Conservation (phyloP, 2,888 invertebrate genomes). For the Nomada goodeniana region DNA sequence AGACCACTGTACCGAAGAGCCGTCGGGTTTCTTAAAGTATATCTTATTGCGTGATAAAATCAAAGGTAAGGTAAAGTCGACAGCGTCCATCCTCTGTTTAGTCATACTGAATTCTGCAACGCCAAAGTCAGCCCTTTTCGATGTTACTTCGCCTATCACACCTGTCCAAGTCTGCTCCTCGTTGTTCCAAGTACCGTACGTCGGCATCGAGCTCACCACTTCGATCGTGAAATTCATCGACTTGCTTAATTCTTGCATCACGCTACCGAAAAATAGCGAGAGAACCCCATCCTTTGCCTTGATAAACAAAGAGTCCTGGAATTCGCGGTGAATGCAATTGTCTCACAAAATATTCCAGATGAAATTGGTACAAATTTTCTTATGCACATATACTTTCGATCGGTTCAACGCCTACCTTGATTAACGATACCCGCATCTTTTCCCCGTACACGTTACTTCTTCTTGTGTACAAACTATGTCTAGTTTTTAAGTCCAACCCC, state of each 20-base stretch:
- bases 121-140: constrained; percentile 71
- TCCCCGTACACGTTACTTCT: constrained; percentile 69
- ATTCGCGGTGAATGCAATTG: neutral
- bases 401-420: constrained; percentile 63
- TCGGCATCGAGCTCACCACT: constrained; percentile 21
- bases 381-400: no score
- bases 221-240: constrained; percentile 74
- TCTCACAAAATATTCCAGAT: no score
- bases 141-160: constrained; percentile 69
- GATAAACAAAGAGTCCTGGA: constrained; percentile 55
- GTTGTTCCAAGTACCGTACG: constrained; percentile 69
- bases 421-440: constrained; percentile 66
- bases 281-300: constrained; percentile 54
- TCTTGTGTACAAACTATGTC: constrained; percentile 65
- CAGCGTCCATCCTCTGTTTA: constrained; percentile 57
- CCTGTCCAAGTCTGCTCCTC: constrained; percentile 72
- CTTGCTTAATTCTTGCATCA: constrained; percentile 70
- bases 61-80: constrained; percentile 78
- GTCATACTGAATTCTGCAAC: constrained; percentile 75
- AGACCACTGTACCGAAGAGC: constrained; percentile 71
- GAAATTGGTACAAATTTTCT: no score
- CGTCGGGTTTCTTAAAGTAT: constrained; percentile 69
- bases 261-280: constrained; percentile 66
- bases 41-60: constrained; percentile 65
- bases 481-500: constrained; percentile 44